Percentiles rank a stretch among this genome's conserved stretches.
phyloP scores from a whole-genome alignment of 2,888 invertebrate genomes.

The Rhagium mordax region DNA sequence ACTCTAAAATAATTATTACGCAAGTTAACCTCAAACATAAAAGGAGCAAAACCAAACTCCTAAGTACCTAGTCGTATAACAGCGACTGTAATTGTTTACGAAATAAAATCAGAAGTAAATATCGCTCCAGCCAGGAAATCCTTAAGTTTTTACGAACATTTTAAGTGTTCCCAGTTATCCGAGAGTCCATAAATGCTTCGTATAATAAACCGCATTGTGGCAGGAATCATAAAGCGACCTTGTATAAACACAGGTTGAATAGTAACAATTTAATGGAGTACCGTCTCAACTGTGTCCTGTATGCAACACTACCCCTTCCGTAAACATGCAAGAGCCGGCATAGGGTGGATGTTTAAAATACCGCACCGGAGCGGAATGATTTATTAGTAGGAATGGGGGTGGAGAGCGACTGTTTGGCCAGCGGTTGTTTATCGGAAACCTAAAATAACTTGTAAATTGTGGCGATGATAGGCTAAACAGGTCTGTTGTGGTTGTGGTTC shows the following conservation, averaged over 20 bases:
- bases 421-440: constrained; percentile 27
- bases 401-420: constrained; percentile 46
- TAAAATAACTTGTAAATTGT: background rate
- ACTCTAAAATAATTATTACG: background rate
- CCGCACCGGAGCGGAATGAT: constrained; percentile 51
- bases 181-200: constrained; percentile 31
- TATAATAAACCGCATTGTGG: constrained; percentile 36
- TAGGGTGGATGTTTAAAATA: constrained; percentile 48
- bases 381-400: constrained; percentile 48
- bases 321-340: constrained; percentile 48
- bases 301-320: constrained; percentile 46
- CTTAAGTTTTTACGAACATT: constrained; percentile 12
- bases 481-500: background rate
- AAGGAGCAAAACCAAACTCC: background rate
- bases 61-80: background rate
- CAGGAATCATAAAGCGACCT: constrained; percentile 29
- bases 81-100: background rate
- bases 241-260: constrained; percentile 35
- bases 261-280: constrained; percentile 47
- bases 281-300: constrained; percentile 34
- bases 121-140: background rate
- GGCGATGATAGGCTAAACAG: background rate
- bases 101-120: constrained; percentile 2
- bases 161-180: constrained; percentile 3
- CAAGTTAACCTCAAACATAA: background rate